Evolutionary conservation across 1,140 invertebrate genomes (phyloP).

Genomic region (Microplitis demolitor): DNA sequence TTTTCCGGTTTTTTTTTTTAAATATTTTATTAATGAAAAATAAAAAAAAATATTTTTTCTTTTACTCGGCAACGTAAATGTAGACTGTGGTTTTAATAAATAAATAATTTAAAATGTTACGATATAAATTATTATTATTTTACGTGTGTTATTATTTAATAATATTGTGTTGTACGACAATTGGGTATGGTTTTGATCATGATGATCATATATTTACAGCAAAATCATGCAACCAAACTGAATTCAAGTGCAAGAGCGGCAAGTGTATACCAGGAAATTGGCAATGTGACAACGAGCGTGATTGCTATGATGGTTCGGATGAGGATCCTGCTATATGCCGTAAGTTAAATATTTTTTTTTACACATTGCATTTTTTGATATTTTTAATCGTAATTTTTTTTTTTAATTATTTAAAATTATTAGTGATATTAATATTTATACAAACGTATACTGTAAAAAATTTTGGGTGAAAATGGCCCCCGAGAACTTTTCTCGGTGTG

Average conservation of each 20-base stretch:
- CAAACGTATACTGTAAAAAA: no score
- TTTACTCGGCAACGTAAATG: no score
- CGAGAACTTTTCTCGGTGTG: no score
- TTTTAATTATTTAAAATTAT: background rate
- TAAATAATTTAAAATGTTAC: background rate
- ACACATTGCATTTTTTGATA: background rate
- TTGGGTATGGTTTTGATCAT: conserved; percentile 11
- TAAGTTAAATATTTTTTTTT: conserved; percentile 60
- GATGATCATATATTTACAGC: conserved; percentile 59
- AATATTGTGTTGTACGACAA: conserved; percentile 28
- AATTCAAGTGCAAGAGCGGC: conserved; percentile 75
- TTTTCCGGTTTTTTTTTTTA: background rate
- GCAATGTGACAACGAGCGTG: conserved; percentile 77
- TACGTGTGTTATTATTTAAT: conserved; percentile 21
- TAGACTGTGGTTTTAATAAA: background rate
- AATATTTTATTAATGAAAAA: background rate
- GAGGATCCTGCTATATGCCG: conserved; percentile 72
- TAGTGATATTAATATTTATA: no score
- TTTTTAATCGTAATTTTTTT: background rate
- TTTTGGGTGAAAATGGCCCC: no score
- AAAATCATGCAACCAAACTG: conserved; percentile 67
- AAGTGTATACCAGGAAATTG: conserved; percentile 80
- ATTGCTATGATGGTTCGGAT: conserved; percentile 77
- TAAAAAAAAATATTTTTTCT: background rate
- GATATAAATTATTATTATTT: conserved; percentile 8